Conservation (phyloP, 1,140 invertebrate genomes). For the Luehdorfia chinensis region DNA sequence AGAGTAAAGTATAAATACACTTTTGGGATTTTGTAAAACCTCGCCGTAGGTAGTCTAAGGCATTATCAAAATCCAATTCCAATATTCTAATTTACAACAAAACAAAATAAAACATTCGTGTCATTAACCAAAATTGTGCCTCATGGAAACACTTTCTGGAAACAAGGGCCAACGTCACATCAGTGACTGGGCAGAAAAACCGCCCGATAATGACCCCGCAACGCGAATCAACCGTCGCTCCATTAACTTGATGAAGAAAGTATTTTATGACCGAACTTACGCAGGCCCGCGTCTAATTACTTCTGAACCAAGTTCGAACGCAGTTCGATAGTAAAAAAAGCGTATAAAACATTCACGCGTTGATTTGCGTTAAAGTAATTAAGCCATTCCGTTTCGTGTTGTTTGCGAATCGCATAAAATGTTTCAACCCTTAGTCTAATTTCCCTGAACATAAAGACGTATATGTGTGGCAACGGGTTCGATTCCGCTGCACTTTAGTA, state of each 20-base stretch:
- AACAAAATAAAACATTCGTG: slow-evolving; percentile 2
- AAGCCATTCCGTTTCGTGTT: too few species aligned
- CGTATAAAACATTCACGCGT: too few species aligned
- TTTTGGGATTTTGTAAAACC: too few species aligned
- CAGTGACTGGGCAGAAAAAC: slow-evolving; percentile 32
- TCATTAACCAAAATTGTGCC: slow-evolving; percentile 15
- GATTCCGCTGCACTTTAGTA: too few species aligned
- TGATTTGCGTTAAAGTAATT: too few species aligned
- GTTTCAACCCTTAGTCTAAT: too few species aligned
- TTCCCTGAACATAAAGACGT: too few species aligned
- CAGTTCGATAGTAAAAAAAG: slow-evolving; percentile 14
- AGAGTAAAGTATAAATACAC: too few species aligned
- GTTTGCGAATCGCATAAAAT: too few species aligned
- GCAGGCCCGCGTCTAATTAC: slow-evolving; percentile 43
- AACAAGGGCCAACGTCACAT: slow-evolving; percentile 20
- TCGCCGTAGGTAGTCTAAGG: too few species aligned
- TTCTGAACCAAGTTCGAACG: slow-evolving; percentile 31
- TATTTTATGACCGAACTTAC: slow-evolving; percentile 49
- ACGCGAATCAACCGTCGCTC: slow-evolving; percentile 30
- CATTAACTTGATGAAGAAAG: slow-evolving; percentile 63
- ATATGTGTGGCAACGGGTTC: too few species aligned
- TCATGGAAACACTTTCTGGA: slow-evolving; percentile 15
- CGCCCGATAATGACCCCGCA: slow-evolving; percentile 19
- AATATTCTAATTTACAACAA: background rate
- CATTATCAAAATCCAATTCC: too few species aligned